Conservation (phyloP, 2,113 vertebrate species). For the Fulmarus glacialis region DNA sequence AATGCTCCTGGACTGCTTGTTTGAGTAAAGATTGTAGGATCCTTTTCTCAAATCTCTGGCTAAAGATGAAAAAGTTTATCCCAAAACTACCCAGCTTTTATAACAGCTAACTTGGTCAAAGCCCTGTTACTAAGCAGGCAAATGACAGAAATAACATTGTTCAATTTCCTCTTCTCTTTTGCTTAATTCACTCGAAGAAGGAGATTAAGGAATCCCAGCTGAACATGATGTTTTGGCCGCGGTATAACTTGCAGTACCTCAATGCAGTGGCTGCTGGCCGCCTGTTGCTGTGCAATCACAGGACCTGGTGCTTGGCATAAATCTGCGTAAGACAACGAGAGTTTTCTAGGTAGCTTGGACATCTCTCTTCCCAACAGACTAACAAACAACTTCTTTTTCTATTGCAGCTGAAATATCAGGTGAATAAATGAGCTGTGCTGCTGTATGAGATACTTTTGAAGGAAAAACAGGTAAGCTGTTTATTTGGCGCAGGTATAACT, state of each 20-base stretch:
- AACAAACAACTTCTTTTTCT: neutral
- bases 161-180: neutral
- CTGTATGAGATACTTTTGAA: neutral
- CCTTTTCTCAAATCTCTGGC: neutral
- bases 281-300: neutral
- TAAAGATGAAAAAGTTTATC: neutral
- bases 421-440: neutral
- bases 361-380: neutral
- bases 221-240: rapidly evolving
- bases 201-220: neutral
- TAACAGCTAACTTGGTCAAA: neutral
- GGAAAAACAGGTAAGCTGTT: neutral
- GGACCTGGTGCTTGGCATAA: neutral
- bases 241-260: neutral
- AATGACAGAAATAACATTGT: neutral
- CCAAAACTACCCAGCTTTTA: neutral
- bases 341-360: neutral
- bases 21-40: neutral
- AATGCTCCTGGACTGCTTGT: neutral
- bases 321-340: neutral
- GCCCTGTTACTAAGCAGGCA: neutral
- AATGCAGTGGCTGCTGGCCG: neutral
- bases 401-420: neutral
- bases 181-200: neutral
- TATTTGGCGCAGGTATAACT: neutral